Evolutionary conservation across 1,140 invertebrate species (phyloP).

Genomic region (Globodera ellingtonae): DNA sequence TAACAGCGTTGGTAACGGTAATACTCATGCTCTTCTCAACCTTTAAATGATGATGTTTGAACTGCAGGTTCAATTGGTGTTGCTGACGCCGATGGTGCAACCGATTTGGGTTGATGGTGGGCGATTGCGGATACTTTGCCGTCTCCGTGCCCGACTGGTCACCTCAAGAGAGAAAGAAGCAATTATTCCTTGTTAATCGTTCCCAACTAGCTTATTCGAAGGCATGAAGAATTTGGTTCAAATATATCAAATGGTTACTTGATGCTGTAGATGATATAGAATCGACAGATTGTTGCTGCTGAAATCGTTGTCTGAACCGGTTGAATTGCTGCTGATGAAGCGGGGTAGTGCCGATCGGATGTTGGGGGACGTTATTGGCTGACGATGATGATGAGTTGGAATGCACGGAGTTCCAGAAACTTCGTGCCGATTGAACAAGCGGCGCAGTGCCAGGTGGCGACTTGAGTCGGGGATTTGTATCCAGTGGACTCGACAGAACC

Average conservation of each 20-base stretch:
- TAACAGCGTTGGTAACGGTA: background rate
- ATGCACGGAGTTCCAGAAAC: conserved; percentile 21
- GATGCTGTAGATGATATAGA: background rate
- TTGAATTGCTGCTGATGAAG: conserved; percentile 18
- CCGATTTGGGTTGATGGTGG: background rate
- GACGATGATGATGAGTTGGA: background rate
- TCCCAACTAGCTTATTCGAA: too few relatives aligned
- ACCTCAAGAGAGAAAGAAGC: background rate
- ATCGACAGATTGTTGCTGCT: conserved; percentile 7
- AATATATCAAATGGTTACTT: background rate
- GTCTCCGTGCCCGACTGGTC: background rate
- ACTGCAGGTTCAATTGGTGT: background rate
- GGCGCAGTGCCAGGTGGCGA: conserved; percentile 18
- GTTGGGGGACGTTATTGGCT: background rate
- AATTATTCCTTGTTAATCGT: too few relatives aligned
- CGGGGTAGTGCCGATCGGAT: conserved; percentile 7
- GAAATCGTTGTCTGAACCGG: conserved; percentile 10
- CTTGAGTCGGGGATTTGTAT: background rate
- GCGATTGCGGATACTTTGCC: background rate
- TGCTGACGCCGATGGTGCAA: background rate
- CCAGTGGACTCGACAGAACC: background rate
- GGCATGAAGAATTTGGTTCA: too few relatives aligned
- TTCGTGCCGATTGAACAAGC: conserved; percentile 8
- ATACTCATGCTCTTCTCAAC: background rate
- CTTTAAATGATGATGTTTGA: background rate